Percentiles rank a stretch among this genome's conserved stretches.
Evolutionary conservation across 2,888 invertebrate genomes (phyloP).

Genomic region (Mantis religiosa): DNA sequence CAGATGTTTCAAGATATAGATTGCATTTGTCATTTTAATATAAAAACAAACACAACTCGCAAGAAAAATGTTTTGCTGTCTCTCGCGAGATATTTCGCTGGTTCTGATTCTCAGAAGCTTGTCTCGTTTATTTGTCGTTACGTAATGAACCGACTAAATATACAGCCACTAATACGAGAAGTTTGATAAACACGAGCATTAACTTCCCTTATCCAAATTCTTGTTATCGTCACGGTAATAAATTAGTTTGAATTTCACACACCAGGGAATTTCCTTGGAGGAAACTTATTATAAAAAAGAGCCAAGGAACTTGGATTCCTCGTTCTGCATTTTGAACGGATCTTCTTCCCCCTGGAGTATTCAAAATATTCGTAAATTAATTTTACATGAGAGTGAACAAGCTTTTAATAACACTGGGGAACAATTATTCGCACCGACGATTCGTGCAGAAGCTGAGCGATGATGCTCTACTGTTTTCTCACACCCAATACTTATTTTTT

Average conservation of each 20-base stretch:
- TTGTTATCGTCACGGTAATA: too few species aligned
- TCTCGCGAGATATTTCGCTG: too few species aligned
- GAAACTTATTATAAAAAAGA: not conserved
- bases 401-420: not conserved
- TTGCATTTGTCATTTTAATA: too few species aligned
- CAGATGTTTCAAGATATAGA: too few species aligned
- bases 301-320: not conserved
- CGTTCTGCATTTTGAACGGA: not conserved
- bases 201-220: too few species aligned
- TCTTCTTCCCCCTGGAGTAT: not conserved
- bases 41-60: too few species aligned
- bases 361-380: not conserved
- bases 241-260: not conserved
- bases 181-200: too few species aligned
- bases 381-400: not conserved
- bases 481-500: not conserved
- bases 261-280: not conserved
- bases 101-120: too few species aligned
- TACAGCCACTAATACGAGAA: too few species aligned
- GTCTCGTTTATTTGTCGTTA: too few species aligned
- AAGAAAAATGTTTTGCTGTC: too few species aligned
- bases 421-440: not conserved
- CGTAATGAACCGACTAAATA: too few species aligned
- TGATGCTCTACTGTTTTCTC: not conserved
- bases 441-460: not conserved